phyloP scores from a whole-genome alignment of 2,113 vertebrate genomes.

The Macaca mulatta region DNA sequence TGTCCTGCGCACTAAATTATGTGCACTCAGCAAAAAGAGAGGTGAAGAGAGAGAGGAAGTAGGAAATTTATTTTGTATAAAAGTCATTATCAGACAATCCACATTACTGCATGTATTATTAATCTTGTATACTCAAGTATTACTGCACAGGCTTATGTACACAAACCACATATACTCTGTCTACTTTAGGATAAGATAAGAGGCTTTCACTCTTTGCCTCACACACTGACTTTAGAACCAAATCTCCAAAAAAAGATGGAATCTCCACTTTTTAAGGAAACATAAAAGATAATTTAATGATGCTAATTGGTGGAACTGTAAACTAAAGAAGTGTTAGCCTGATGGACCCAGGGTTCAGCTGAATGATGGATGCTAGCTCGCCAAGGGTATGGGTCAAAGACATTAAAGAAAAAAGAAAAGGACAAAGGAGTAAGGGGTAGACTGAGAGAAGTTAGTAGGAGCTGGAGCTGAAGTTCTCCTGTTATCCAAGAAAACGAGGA shows the following conservation, averaged over 20 bases:
- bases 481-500: background rate
- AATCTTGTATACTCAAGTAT: background rate
- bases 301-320: background rate
- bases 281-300: background rate
- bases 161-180: background rate
- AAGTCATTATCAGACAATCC: background rate
- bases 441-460: background rate
- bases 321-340: background rate
- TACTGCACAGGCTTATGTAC: background rate
- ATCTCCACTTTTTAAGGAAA: background rate
- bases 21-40: background rate
- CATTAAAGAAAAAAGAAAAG: background rate
- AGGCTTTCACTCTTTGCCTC: background rate
- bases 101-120: background rate
- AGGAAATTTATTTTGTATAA: background rate
- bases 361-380: background rate
- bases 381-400: background rate
- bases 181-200: background rate
- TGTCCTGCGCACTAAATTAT: rapidly evolving
- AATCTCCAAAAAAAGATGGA: background rate
- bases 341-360: background rate
- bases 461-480: background rate
- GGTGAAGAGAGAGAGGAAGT: background rate
- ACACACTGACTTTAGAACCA: background rate
- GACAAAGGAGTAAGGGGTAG: background rate